A percentile compares a stretch with the other conserved stretches of the same genome.
phyloP scores from a whole-genome alignment of 2,797 vertebrate genomes.

The Brachyrhaphis roseni region DNA sequence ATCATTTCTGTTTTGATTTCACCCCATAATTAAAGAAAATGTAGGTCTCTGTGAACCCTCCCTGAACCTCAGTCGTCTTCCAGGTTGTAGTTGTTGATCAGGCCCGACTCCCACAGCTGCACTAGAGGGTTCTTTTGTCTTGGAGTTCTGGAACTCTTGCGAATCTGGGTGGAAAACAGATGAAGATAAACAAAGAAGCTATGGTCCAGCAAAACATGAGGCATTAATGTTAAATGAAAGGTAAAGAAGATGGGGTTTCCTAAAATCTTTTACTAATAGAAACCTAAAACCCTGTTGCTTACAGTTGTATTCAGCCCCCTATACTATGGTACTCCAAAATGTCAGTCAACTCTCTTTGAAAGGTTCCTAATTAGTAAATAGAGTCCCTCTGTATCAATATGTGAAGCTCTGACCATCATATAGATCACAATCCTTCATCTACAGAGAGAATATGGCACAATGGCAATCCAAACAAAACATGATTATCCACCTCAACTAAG shows the following conservation, averaged over 20 bases:
- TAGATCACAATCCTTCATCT: background rate
- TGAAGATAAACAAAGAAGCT: background rate
- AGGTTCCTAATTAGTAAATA: background rate
- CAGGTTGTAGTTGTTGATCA: slow-evolving; percentile 64
- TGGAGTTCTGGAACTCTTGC: slow-evolving; percentile 36
- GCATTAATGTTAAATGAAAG: background rate
- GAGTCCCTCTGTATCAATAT: background rate
- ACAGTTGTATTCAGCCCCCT: background rate
- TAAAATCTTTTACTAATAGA: background rate
- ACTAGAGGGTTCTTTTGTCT: slow-evolving; percentile 79
- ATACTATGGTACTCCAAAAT: background rate
- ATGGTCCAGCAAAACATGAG: background rate
- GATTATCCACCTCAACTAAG: background rate
- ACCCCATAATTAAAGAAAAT: slow-evolving; percentile 20
- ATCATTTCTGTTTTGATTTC: slow-evolving; percentile 20
- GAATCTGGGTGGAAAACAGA: slow-evolving; percentile 31
- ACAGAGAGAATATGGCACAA: background rate
- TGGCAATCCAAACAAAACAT: background rate
- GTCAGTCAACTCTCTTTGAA: no score
- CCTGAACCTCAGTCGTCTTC: slow-evolving; percentile 50
- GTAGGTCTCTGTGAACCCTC: slow-evolving; percentile 1
- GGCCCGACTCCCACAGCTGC: slow-evolving; percentile 82
- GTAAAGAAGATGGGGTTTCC: background rate
- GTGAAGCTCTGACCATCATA: background rate
- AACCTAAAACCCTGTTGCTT: background rate